Conservation (phyloP, 1,140 invertebrate species). For the Gryon sp. region DNA sequence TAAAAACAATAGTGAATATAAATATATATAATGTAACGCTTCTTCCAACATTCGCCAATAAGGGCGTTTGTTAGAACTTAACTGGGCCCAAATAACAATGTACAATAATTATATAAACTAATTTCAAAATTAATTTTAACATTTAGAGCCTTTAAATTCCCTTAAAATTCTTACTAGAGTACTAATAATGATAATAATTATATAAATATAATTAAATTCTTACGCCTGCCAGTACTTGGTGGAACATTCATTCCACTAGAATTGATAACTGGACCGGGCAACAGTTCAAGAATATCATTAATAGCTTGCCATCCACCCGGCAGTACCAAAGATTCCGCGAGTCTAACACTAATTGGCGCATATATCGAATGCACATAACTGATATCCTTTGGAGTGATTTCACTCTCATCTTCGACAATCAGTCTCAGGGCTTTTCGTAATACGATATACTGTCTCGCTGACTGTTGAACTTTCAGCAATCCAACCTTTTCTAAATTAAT, state of each 20-base stretch:
- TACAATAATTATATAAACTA: too few relatives aligned
- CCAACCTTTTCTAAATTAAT: slow-evolving; percentile 94
- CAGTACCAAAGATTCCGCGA: slow-evolving; percentile 91
- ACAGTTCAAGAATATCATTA: slow-evolving; percentile 83
- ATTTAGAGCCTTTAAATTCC: too few relatives aligned
- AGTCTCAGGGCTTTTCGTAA: slow-evolving; percentile 88
- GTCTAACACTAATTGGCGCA: slow-evolving; percentile 93
- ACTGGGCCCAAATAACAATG: too few relatives aligned
- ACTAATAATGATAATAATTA: too few relatives aligned
- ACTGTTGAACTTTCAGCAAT: slow-evolving; percentile 87
- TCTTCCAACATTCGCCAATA: too few relatives aligned
- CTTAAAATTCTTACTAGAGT: too few relatives aligned
- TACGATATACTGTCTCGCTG: slow-evolving; percentile 85
- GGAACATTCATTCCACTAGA: slow-evolving; percentile 56
- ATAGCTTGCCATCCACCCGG: slow-evolving; percentile 90
- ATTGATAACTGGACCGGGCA: slow-evolving; percentile 82
- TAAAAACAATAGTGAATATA: too few relatives aligned
- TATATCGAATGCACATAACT: slow-evolving; percentile 96
- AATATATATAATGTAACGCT: too few relatives aligned
- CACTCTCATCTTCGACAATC: slow-evolving; percentile 92
- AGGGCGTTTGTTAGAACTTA: too few relatives aligned
- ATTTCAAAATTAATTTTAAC: too few relatives aligned
- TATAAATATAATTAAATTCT: too few relatives aligned
- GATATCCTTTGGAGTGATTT: slow-evolving; percentile 92
- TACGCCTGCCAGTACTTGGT: slow-evolving; percentile 47